phyloP scores from a whole-genome alignment of 2,113 vertebrate species.

The Lichenostomus cassidix region DNA sequence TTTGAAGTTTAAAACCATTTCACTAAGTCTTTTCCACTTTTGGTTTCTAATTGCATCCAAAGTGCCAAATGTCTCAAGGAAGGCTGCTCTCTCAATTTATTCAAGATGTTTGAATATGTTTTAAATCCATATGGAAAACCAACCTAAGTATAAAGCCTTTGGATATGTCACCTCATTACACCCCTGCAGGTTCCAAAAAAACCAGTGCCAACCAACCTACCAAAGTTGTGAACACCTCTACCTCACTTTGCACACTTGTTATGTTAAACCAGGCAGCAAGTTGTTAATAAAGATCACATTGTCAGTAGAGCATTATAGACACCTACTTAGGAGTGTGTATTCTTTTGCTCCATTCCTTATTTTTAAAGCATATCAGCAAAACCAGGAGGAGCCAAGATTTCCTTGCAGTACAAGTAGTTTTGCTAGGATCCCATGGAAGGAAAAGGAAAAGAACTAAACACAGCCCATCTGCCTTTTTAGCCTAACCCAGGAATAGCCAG shows the following conservation, averaged over 20 bases:
- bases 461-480: neutral
- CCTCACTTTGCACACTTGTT: neutral
- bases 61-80: neutral
- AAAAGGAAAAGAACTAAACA: neutral
- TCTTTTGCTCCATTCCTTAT: neutral
- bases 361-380: neutral
- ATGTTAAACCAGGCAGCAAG: neutral
- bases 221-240: neutral
- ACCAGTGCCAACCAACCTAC: neutral
- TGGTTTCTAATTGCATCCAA: neutral
- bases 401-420: neutral
- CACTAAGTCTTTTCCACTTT: neutral
- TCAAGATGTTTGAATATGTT: neutral
- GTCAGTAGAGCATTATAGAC: neutral
- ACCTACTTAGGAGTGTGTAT: neutral
- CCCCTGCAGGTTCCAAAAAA: neutral
- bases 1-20: neutral
- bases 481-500: neutral
- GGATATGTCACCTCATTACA: constrained; percentile 16
- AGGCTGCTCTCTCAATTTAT: neutral
- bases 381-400: neutral
- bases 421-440: neutral
- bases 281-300: neutral
- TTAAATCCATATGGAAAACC: neutral
- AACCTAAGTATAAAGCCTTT: neutral